Conservation (phyloP, 1,140 invertebrate species). For the Zophobas morio region DNA sequence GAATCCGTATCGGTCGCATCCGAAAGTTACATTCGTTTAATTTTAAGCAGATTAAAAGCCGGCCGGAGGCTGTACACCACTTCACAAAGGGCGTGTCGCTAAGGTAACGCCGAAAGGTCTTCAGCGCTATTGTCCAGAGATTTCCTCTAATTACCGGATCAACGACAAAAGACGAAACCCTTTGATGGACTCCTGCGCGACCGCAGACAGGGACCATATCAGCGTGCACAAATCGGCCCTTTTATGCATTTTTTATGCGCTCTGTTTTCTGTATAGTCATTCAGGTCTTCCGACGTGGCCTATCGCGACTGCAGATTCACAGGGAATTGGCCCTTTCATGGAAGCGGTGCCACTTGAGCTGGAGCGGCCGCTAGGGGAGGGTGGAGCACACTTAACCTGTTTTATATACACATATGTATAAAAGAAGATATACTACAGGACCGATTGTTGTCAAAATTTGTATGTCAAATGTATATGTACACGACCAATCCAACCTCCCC, state of each 20-base stretch:
- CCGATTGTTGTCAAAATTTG: no score
- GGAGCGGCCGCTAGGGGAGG: not conserved
- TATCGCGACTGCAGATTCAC: conserved; percentile 29
- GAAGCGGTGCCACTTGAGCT: conserved; percentile 21
- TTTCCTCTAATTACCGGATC: conserved; percentile 53
- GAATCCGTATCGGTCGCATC: not conserved
- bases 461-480: no score
- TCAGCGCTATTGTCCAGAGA: conserved; percentile 50
- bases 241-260: conserved; percentile 24
- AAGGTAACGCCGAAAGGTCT: conserved; percentile 47
- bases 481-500: no score
- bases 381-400: not conserved
- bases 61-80: conserved; percentile 7
- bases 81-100: conserved; percentile 44
- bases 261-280: conserved; percentile 1
- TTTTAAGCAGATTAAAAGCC: conserved; percentile 28
- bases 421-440: no score
- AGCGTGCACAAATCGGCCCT: conserved; percentile 21
- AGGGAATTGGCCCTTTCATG: conserved; percentile 18
- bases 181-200: conserved; percentile 39
- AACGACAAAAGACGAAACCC: conserved; percentile 47
- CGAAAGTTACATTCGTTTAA: conserved; percentile 40
- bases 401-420: not conserved
- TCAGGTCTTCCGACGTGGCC: conserved; percentile 42
- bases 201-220: conserved; percentile 7